These are phyloP conservation scores for Sprattus sprattus DNA, from an alignment of 2,113 vertebrate genomes.

Conservation along the genomic window DNA sequence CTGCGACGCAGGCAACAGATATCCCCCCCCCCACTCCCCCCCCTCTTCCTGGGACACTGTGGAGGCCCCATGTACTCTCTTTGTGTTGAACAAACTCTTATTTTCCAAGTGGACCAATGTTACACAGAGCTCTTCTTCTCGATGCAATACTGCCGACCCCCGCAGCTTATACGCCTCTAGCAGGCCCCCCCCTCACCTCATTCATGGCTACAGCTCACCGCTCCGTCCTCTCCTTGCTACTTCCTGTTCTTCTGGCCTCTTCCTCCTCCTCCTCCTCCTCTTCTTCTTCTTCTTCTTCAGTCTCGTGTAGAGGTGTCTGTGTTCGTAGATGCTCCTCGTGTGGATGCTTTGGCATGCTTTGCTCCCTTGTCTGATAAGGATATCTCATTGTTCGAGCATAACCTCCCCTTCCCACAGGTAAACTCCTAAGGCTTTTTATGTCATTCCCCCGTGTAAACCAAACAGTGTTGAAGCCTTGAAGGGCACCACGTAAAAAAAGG, in stretches of 20 bases:
- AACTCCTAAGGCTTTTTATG: slow-evolving; percentile 52
- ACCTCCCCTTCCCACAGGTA: slow-evolving; percentile 14
- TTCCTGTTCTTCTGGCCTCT: slow-evolving; percentile 24
- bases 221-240: slow-evolving; percentile 32
- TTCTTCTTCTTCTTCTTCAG: slow-evolving; percentile 44
- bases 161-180: slow-evolving; percentile 53
- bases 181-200: background rate
- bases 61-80: slow-evolving; percentile 39
- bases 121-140: slow-evolving; percentile 42
- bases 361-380: slow-evolving; percentile 47
- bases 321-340: slow-evolving; percentile 67
- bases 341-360: slow-evolving; percentile 70
- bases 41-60: slow-evolving; percentile 64
- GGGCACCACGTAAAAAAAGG: slow-evolving; percentile 54
- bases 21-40: slow-evolving; percentile 51
- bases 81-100: slow-evolving; percentile 38
- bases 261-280: slow-evolving; percentile 37
- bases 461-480: slow-evolving; percentile 52
- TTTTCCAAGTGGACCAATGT: slow-evolving; percentile 29
- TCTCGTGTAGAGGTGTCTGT: slow-evolving; percentile 61
- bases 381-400: slow-evolving; percentile 58
- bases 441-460: slow-evolving; percentile 59
- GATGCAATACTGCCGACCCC: slow-evolving; percentile 65
- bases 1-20: slow-evolving; percentile 69
- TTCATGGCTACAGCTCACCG: background rate